phyloP scores from a whole-genome alignment of 2,113 vertebrate genomes.

The Sialia sialis region DNA sequence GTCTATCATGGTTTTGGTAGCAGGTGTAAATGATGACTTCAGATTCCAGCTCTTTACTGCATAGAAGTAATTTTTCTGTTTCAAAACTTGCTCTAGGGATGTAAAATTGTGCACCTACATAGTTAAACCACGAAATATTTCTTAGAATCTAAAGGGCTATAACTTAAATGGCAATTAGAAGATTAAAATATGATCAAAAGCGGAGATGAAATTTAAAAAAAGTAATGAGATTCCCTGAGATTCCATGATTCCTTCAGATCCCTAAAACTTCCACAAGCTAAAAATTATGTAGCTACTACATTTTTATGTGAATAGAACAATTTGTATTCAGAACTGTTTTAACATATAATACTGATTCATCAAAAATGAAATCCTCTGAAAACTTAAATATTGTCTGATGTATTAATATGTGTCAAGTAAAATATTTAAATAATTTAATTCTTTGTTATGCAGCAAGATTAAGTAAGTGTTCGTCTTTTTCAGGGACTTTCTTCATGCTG shows the following conservation, averaged over 20 bases:
- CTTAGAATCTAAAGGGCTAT: not conserved
- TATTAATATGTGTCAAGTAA: not conserved
- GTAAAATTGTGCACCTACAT: not conserved
- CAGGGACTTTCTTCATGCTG: not conserved
- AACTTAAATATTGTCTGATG: not conserved
- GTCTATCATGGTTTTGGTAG: not conserved
- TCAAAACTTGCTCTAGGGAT: not conserved
- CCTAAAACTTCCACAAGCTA: not conserved
- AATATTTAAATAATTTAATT: not conserved
- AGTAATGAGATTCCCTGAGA: not conserved
- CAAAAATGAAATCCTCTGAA: not conserved
- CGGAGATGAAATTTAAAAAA: not conserved
- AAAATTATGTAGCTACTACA: not conserved
- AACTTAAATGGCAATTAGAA: not conserved
- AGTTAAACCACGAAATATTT: not conserved
- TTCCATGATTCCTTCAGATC: not conserved
- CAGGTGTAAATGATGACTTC: not conserved
- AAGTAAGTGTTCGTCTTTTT: not conserved
- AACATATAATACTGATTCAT: not conserved
- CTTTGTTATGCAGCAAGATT: not conserved
- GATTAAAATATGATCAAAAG: not conserved
- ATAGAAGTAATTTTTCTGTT: not conserved
- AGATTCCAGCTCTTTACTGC: not conserved
- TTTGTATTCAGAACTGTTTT: not conserved
- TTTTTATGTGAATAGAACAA: not conserved